These are phyloP conservation scores for Iguana delicatissima DNA, from an alignment of 2,797 vertebrate species.

Conservation along the genomic window DNA sequence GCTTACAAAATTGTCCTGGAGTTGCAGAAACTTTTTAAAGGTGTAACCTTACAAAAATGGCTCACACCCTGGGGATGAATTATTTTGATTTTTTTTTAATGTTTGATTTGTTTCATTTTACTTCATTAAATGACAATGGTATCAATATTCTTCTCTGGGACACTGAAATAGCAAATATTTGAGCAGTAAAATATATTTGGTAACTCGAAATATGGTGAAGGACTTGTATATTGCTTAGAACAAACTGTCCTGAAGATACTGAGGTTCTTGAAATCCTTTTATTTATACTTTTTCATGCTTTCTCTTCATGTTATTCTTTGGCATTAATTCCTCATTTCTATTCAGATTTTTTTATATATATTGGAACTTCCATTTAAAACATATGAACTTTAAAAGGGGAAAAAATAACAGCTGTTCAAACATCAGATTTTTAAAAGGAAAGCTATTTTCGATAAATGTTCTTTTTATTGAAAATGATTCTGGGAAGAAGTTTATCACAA, in stretches of 20 bases:
- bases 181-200: conserved; percentile 13
- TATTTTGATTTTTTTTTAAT: neutral
- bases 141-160: conserved; percentile 25
- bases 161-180: conserved; percentile 25
- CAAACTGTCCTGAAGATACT: neutral
- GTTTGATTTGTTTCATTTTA: neutral
- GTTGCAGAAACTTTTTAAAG: neutral
- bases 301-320: conserved; percentile 36
- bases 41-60: neutral
- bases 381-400: conserved; percentile 43
- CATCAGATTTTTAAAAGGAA: conserved; percentile 57
- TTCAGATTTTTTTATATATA: conserved; percentile 45
- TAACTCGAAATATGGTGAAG: too few species aligned
- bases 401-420: conserved; percentile 68
- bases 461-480: conserved; percentile 34
- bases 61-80: too few species aligned
- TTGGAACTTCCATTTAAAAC: conserved; percentile 61
- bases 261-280: conserved; percentile 37
- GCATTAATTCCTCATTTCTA: conserved; percentile 40
- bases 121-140: conserved; percentile 1
- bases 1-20: neutral
- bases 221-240: neutral
- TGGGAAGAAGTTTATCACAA: conserved; percentile 31
- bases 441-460: conserved; percentile 57
- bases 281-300: conserved; percentile 15